Evolutionary conservation across 2,888 invertebrate species (phyloP), one percentile per base, ranked within the genome.

Genomic region (Catocala fraxini): DNA sequence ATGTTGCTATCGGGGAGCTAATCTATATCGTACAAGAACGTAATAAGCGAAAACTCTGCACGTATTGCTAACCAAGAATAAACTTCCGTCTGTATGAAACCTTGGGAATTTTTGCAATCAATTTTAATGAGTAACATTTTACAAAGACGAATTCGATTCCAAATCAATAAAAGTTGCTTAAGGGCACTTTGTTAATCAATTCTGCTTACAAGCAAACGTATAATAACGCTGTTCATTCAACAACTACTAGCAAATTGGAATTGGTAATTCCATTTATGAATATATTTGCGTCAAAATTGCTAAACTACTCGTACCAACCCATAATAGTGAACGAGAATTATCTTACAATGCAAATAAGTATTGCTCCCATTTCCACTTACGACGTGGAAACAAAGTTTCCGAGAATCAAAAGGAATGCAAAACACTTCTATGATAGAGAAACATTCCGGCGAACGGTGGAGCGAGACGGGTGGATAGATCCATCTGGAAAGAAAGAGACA

Each of bases 401-500:
- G 55, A 73, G 71, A 73, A 69, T 48, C 56, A 59, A 71, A 63
- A 56, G 66, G 70, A 71, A 70, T 75, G 69, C 79, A 77, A 75
- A 70, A 75, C 70, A 79, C 70, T 79, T 73, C 79, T 77, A 79
- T 58, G 68, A 69, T 68, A 75, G 73, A 75, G 73, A 66, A 68
- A 71, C 72, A 76, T 79, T 79, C 68, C 79, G 68, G 57, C 56
- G 76, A 62, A 70, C 70, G 68, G 70, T 73, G 65, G 71, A 87
- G 84, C 77, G 84, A 84, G 86, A 86, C 78, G 73, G 81, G 82
- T 65, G 77, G 58, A 65, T 74, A 68, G 80, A 77, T 78, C 84
- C 82, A 93, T 90, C 93, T 94, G 93, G 64, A 94, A 93, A 91
- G 89, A 93, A 77, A 93, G 92, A 93, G 91, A 93, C 86, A 90